Conservation (phyloP, 2,797 vertebrate species). For the Florisuga fusca region DNA sequence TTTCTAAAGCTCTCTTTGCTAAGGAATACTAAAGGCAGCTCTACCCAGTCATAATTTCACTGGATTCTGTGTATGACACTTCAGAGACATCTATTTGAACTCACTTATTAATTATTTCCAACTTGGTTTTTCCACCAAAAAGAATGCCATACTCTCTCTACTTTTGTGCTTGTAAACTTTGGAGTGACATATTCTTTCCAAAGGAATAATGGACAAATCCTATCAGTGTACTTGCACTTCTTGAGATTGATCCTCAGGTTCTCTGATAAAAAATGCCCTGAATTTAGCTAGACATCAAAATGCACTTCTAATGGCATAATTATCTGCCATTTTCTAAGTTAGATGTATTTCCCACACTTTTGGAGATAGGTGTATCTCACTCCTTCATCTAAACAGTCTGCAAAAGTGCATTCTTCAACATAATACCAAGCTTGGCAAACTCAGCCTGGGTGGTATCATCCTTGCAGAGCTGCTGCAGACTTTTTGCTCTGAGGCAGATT, state of each 20-base stretch:
- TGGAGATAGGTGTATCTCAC: not conserved
- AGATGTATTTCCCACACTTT: not conserved
- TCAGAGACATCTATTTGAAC: not conserved
- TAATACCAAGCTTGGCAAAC: not conserved
- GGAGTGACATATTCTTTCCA: not conserved
- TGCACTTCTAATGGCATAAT: not conserved
- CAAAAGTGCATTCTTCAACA: not conserved
- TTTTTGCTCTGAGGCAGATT: not conserved
- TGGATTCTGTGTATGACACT: not conserved
- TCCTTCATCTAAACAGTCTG: not conserved
- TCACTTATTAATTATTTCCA: not conserved
- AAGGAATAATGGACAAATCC: not conserved
- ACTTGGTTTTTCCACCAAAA: not conserved
- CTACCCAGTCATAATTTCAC: not conserved
- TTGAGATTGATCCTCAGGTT: not conserved
- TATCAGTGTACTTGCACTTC: not conserved
- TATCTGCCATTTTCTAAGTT: not conserved
- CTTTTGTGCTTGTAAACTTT: not conserved
- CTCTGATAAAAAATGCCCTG: not conserved
- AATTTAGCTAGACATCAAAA: not conserved
- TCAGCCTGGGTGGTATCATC: not conserved
- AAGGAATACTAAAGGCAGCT: not conserved
- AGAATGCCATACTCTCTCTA: not conserved
- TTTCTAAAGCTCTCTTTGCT: conserved; percentile 1
- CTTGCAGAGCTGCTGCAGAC: not conserved